Conservation (phyloP, 2,113 vertebrate species). For the Hylia prasina region DNA sequence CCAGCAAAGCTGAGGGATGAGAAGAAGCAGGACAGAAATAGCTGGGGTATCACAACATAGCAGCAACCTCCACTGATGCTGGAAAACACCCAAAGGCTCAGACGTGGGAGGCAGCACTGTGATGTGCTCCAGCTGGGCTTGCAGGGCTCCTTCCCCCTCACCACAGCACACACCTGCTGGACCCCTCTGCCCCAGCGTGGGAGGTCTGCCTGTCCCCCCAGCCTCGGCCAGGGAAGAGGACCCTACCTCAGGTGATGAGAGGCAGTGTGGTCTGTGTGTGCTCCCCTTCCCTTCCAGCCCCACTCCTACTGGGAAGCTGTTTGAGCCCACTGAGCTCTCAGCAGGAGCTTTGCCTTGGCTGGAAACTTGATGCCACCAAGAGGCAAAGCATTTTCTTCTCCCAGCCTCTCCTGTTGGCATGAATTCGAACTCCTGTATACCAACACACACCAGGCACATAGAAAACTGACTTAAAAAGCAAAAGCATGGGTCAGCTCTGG, state of each 20-base stretch:
- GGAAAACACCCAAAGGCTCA: neutral
- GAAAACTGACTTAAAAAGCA: neutral
- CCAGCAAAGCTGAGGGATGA: slow-evolving; percentile 3
- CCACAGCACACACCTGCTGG: neutral
- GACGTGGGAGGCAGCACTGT: neutral
- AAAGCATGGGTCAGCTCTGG: neutral
- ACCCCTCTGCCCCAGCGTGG: neutral
- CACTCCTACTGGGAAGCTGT: neutral
- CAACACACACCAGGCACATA: neutral
- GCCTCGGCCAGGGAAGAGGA: neutral
- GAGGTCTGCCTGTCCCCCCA: neutral
- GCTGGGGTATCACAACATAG: neutral
- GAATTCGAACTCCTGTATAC: neutral
- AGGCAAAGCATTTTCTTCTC: neutral
- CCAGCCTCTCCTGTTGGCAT: neutral
- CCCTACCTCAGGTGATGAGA: neutral
- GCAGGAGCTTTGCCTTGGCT: neutral
- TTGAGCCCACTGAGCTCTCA: neutral
- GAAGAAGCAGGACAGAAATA: slow-evolving; percentile 41
- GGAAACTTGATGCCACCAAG: neutral
- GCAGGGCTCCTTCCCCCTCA: neutral
- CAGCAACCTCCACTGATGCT: neutral
- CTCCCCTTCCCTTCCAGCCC: neutral
- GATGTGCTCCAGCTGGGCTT: neutral
- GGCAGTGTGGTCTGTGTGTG: neutral